A percentile compares a stretch with the other conserved stretches of the same genome.
phyloP scores from a whole-genome alignment of 2,113 vertebrate genomes.

The Connochaetes taurinus region DNA sequence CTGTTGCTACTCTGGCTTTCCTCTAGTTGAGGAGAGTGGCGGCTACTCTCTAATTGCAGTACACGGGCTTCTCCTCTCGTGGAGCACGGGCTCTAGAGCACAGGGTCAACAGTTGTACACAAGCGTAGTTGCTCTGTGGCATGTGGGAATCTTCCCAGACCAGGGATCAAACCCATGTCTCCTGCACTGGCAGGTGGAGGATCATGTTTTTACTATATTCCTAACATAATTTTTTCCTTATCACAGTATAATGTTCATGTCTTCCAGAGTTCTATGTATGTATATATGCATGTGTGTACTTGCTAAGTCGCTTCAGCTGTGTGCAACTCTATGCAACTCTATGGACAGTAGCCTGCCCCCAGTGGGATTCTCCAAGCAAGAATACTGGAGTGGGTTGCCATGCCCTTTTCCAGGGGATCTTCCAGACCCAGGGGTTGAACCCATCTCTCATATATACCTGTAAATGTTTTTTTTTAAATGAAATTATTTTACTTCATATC shows the following conservation, averaged over 20 bases:
- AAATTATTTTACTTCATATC: not conserved
- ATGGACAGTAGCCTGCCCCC: not conserved
- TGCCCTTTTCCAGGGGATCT: not conserved
- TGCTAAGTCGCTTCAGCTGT: not conserved
- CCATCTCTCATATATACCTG: not conserved
- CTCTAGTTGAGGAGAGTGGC: not conserved
- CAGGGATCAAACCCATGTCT: not conserved
- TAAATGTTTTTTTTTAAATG: not conserved
- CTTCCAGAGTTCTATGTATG: not conserved
- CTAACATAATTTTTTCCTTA: not conserved
- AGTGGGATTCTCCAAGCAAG: not conserved
- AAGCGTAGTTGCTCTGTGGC: not conserved
- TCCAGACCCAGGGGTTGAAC: not conserved
- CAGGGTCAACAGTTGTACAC: not conserved
- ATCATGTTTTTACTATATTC: not conserved
- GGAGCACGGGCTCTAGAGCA: not conserved
- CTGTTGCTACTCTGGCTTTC: not conserved
- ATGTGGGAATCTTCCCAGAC: not conserved
- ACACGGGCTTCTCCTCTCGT: not conserved
- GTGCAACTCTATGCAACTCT: not conserved
- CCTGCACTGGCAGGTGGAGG: not conserved
- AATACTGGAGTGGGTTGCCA: not conserved
- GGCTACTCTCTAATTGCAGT: accelerated
- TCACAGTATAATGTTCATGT: not conserved
- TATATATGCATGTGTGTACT: accelerated